phyloP scores from a whole-genome alignment of 1,140 invertebrate genomes.

The Drosophila sproati region DNA sequence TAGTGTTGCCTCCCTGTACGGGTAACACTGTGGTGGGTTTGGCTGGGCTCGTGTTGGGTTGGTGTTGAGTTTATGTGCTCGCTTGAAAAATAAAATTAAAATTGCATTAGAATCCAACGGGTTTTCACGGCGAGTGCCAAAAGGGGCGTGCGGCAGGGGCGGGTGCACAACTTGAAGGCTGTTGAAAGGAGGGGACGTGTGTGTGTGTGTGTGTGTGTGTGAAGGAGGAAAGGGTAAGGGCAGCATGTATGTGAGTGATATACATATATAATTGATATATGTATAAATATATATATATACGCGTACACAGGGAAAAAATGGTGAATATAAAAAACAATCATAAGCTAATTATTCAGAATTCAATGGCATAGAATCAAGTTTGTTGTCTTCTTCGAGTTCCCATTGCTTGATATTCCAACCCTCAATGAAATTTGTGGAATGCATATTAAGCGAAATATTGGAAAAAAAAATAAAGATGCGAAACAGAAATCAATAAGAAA shows the following conservation, averaged over 20 bases:
- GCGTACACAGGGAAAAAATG: background rate
- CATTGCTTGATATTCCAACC: too few species aligned
- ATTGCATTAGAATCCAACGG: constrained; percentile 81
- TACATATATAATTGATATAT: background rate
- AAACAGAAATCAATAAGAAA: constrained; percentile 68
- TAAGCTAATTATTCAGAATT: too few species aligned
- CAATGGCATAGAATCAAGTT: too few species aligned
- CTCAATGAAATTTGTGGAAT: too few species aligned
- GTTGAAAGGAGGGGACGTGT: constrained; percentile 56
- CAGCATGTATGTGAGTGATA: background rate
- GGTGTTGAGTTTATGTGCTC: constrained; percentile 72
- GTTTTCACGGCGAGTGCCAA: constrained; percentile 52
- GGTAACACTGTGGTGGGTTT: background rate
- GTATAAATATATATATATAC: background rate
- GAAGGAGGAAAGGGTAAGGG: constrained; percentile 9
- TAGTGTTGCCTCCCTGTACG: constrained; percentile 27
- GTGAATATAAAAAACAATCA: too few species aligned
- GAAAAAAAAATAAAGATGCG: constrained; percentile 37
- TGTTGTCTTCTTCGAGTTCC: too few species aligned
- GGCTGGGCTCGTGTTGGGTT: background rate
- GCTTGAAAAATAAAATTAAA: constrained; percentile 83
- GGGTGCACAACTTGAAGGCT: constrained; percentile 65
- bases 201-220: constrained; percentile 2
- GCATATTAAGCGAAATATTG: constrained; percentile 52
- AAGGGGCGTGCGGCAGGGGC: background rate